Conservation (phyloP, 2,113 vertebrate species). For the Ornithorhynchus anatinus region DNA sequence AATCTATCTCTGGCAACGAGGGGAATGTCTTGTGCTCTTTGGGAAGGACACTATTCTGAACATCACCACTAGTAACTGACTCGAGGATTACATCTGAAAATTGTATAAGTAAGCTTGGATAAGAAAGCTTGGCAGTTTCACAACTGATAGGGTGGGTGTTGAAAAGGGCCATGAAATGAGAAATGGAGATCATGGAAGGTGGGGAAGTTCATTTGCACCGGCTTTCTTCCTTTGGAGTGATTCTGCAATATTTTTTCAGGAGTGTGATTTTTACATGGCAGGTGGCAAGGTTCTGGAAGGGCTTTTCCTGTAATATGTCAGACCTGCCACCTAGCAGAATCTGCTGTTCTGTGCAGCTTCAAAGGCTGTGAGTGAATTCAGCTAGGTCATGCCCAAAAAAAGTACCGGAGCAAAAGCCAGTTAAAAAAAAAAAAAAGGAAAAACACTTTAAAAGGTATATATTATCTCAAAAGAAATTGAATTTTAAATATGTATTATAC, state of each 20-base stretch:
- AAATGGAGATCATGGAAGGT: neutral
- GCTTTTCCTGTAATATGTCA: no score
- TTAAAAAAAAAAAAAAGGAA: no score
- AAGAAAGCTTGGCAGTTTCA: neutral
- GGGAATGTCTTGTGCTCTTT: no score
- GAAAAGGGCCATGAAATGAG: neutral
- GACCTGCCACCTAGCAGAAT: no score
- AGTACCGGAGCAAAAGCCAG: neutral
- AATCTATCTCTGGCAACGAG: no score
- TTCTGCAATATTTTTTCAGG: neutral
- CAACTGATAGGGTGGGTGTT: neutral
- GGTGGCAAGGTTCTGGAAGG: neutral
- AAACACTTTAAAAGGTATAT: neutral
- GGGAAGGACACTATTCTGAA: no score
- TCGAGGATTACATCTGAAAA: no score
- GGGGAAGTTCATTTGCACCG: neutral
- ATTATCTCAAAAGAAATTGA: neutral
- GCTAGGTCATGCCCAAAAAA: neutral
- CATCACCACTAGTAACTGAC: no score
- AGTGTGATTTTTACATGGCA: neutral
- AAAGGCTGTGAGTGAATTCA: neutral
- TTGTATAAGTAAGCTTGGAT: no score
- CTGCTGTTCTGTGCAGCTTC: neutral
- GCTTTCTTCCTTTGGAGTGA: neutral
- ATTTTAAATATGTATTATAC: no score